These are phyloP conservation scores for Bubo bubo DNA, from an alignment of 2,113 vertebrate species.

Conservation along the genomic window DNA sequence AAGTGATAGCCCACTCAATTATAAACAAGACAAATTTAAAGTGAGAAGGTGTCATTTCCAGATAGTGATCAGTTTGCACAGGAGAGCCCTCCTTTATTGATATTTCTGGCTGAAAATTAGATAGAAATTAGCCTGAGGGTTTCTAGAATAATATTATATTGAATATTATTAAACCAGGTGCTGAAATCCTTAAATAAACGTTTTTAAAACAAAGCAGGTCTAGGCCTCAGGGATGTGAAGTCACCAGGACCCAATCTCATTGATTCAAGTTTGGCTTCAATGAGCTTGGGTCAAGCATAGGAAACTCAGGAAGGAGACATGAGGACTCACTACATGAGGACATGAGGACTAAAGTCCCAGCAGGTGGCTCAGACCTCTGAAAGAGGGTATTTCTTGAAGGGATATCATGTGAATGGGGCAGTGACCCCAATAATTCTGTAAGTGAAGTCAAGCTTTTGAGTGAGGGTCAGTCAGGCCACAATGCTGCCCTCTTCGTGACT, in stretches of 20 bases:
- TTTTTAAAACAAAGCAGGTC: neutral
- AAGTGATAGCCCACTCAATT: conserved; percentile 62
- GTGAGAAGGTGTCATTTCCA: neutral
- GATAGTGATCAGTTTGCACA: neutral
- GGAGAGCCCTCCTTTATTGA: neutral
- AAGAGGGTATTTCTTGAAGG: neutral
- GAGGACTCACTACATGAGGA: neutral
- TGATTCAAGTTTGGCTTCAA: neutral
- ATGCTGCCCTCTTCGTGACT: neutral
- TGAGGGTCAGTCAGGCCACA: neutral
- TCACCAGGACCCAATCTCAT: neutral
- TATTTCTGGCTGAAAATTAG: neutral
- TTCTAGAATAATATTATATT: neutral
- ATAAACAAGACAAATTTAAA: conserved; percentile 65
- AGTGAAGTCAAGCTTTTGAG: neutral
- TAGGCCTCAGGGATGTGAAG: neutral
- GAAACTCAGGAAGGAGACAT: neutral
- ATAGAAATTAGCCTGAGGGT: neutral
- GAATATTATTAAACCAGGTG: neutral
- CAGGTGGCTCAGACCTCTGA: neutral
- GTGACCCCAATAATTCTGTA: neutral
- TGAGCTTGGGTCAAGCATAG: neutral
- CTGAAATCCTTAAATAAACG: neutral
- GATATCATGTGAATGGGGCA: neutral
- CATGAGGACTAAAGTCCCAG: neutral